Percentiles rank a stretch among this genome's conserved stretches.
Evolutionary conservation across 53 echinoderm and acorn worm species (phyloP).

Genomic region (Zoroaster sp.): DNA sequence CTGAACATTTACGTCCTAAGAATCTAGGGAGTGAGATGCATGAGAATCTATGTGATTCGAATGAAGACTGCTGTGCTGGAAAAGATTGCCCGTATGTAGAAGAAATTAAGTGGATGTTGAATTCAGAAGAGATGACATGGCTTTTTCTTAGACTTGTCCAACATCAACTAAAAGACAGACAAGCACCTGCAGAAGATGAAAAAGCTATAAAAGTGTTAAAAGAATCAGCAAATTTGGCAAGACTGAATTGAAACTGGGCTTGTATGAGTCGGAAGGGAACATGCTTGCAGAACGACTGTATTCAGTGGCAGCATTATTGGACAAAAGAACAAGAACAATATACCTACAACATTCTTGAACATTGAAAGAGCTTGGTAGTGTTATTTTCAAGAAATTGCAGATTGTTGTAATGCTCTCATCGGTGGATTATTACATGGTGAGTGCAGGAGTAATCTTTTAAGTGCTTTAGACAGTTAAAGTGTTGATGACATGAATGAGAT

Average conservation of each 20-base stretch:
- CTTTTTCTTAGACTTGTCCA: constrained; percentile 20
- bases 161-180: background rate
- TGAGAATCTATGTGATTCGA: background rate
- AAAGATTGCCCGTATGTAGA: constrained; percentile 19
- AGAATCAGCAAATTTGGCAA: background rate
- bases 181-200: background rate
- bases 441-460: background rate
- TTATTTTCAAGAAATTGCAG: background rate
- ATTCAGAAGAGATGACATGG: constrained; percentile 51
- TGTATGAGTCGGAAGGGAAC: constrained; percentile 16
- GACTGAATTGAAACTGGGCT: background rate
- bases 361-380: background rate
- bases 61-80: constrained; percentile 27
- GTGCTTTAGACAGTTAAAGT: background rate
- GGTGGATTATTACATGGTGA: background rate
- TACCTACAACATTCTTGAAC: background rate
- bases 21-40: constrained; percentile 24
- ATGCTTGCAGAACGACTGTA: background rate
- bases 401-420: constrained; percentile 7
- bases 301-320: background rate
- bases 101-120: constrained; percentile 5
- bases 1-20: constrained; percentile 17
- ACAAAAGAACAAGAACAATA: background rate
- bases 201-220: background rate
- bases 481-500: constrained; percentile 16